These are phyloP conservation scores for Clarias pachynema DNA, from an alignment of 2,797 vertebrate species.

Conservation along the genomic window DNA sequence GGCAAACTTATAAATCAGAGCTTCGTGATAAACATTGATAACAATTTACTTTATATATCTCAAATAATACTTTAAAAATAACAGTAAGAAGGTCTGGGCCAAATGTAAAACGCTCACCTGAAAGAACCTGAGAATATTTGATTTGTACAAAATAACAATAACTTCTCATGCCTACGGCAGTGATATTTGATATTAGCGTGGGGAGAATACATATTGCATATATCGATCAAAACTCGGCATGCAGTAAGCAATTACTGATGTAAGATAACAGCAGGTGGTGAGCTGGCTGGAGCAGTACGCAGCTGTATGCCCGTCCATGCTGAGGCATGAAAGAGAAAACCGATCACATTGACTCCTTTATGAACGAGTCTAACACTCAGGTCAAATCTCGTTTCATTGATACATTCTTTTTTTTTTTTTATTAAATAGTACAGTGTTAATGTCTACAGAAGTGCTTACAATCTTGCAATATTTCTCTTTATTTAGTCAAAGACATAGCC, in stretches of 20 bases:
- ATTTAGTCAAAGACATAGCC: not conserved
- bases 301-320: constrained; percentile 10
- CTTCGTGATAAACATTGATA: not conserved
- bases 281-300: constrained; percentile 32
- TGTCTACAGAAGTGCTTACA: not conserved
- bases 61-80: not conserved
- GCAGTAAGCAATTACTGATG: constrained; percentile 15
- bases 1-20: not conserved
- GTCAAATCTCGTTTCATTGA: not conserved
- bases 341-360: constrained; percentile 33
- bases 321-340: constrained; percentile 36
- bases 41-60: not conserved
- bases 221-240: constrained; percentile 29
- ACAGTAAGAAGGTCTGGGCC: not conserved
- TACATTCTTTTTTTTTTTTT: not conserved
- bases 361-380: not conserved
- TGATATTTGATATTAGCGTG: not conserved
- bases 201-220: constrained; percentile 4
- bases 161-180: not conserved
- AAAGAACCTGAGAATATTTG: constrained; percentile 8
- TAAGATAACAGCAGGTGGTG: constrained; percentile 12
- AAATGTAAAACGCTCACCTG: not conserved
- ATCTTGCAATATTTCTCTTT: not conserved
- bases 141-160: constrained; percentile 4
- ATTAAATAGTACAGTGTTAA: not conserved